These are phyloP conservation scores for Tachina lurida DNA, from an alignment of 2,888 invertebrate genomes.

Conservation along the genomic window DNA sequence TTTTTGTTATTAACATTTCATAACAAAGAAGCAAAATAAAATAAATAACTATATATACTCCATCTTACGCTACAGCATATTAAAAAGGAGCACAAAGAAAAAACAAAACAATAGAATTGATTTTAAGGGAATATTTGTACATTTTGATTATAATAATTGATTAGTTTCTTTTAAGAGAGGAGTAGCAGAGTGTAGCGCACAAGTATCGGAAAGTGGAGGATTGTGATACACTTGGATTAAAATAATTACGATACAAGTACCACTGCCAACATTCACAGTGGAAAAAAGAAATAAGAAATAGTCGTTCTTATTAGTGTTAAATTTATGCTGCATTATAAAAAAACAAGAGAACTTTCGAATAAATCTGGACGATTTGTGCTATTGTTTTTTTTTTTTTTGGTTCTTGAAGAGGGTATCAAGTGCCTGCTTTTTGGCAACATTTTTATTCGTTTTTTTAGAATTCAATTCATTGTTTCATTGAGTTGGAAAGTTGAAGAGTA, in stretches of 20 bases:
- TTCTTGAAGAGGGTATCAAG: not conserved
- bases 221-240: conserved; percentile 1
- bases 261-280: not conserved
- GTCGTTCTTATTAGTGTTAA: not conserved
- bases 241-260: conserved; percentile 14
- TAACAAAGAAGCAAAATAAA: not conserved
- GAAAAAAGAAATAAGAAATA: not conserved
- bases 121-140: conserved; percentile 25
- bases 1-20: conserved; percentile 39
- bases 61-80: conserved; percentile 38
- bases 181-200: not conserved
- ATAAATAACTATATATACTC: conserved; percentile 44
- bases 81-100: not conserved
- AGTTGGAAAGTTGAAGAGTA: not conserved
- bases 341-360: not conserved
- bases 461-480: not conserved
- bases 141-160: conserved; percentile 33
- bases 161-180: conserved; percentile 7
- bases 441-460: not conserved
- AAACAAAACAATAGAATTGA: conserved; percentile 22
- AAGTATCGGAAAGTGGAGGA: conserved; percentile 5
- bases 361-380: not conserved
- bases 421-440: conserved; percentile 6
- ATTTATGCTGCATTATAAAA: conserved; percentile 6
- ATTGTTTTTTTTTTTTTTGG: not conserved